Percentiles rank a stretch among this genome's conserved stretches.
Evolutionary conservation across 2,888 invertebrate species (phyloP).

Genomic region (Malthinus seriepunctatus): DNA sequence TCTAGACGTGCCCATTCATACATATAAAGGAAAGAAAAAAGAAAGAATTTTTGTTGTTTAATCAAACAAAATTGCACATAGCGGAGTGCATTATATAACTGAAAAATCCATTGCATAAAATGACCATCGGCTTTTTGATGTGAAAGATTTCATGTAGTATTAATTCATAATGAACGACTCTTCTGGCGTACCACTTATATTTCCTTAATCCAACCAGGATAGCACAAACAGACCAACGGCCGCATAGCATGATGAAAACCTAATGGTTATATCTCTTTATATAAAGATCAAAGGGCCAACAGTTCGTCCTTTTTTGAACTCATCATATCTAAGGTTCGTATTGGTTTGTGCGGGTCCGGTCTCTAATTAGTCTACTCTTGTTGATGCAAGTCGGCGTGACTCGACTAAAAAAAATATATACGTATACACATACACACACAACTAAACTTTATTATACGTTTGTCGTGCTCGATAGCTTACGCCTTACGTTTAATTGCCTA

Average conservation of each 20-base stretch:
- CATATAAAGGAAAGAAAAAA: not conserved
- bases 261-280: conserved; percentile 57
- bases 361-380: conserved; percentile 49
- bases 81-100: not conserved
- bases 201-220: conserved; percentile 56
- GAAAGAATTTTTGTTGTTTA: too few relatives aligned
- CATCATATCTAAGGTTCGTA: conserved; percentile 50
- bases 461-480: conserved; percentile 19
- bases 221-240: conserved; percentile 51
- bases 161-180: conserved; percentile 30
- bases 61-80: not conserved
- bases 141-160: conserved; percentile 35
- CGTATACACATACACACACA: not conserved
- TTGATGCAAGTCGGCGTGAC: conserved; percentile 45
- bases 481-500: conserved; percentile 13
- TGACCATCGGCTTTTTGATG: conserved; percentile 42
- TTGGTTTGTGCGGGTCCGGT: conserved; percentile 45
- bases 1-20: not conserved
- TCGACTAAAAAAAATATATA: conserved; percentile 29
- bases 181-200: conserved; percentile 51
- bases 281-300: conserved; percentile 52
- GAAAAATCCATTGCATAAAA: conserved; percentile 40
- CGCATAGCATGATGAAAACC: conserved; percentile 55
- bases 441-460: conserved; percentile 22
- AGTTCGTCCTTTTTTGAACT: conserved; percentile 46